Base-by-base conservation (phyloP, 1,140 invertebrate species). In the Bombus confusus region DNA sequence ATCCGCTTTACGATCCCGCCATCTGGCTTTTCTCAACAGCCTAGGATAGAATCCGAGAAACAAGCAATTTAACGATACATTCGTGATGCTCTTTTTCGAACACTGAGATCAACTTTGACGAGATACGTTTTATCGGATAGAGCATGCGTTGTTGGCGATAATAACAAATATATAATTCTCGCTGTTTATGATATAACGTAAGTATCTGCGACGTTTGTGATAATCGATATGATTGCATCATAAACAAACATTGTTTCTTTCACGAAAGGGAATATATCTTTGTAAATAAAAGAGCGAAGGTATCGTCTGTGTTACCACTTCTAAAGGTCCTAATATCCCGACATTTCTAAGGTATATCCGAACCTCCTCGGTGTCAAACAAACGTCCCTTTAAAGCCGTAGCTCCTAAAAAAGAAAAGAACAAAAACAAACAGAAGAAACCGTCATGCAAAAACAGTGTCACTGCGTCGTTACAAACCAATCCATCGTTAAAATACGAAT, bases 21-120 rank as follows among this genome's bases (percentile, higher is more conserved):
- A 25, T 81, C 79, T 72, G 68, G n/a, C 31, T 81, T 47, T 39
- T 34, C 64, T 80, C 78, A 41, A 39, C n/a, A 28, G 12, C 31
- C 22, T 52, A 25, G 9, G 52, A 59, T 34, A 37, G 31, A 75
- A 4, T 75, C 47, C 31, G 73, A 75, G 43, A 34, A 76, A 57
- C 43, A 31, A 57, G 25, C 31, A 59, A 76, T 57, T 76, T 37
- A 76, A 22, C 25, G 25, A 76, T 37, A 76, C n/a, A 57, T 37
- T 52, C n/a, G 22, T 22, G n/a, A 3, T 34, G 31, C 73, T 75
- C 43, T 52, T 57, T 37, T 52, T 22, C 13, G 12, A 57, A 22
- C 41, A 22, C n/a, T 34, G 25, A 52, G 34, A 18, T 34, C 43
- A 12, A 5, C n/a, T 4, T 18, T 25, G 9, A 1, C 31, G 31